These are phyloP conservation scores for Ramphastos sulfuratus DNA, from an alignment of 2,113 vertebrate genomes.

Conservation along the genomic window DNA sequence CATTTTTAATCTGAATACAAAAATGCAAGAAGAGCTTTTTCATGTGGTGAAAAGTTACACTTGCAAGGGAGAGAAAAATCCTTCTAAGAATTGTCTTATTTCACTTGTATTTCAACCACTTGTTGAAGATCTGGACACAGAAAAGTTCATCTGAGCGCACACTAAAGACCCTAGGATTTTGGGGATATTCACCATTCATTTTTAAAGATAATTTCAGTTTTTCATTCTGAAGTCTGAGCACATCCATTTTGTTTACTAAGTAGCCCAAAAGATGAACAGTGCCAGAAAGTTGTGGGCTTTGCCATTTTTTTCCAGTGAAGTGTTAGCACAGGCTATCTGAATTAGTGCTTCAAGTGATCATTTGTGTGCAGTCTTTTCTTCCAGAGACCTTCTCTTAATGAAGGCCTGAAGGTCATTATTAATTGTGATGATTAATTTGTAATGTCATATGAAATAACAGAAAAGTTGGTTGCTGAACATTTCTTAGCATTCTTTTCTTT, in stretches of 20 bases:
- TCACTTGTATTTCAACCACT: background rate
- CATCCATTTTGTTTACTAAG: background rate
- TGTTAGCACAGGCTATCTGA: background rate
- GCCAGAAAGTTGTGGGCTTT: background rate
- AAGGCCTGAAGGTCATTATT: background rate
- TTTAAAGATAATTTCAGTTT: background rate
- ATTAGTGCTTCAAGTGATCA: background rate
- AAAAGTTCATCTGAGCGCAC: background rate
- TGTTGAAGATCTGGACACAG: background rate
- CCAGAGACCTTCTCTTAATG: background rate
- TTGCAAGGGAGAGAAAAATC: background rate
- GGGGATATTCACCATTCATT: background rate
- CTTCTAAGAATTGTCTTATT: background rate
- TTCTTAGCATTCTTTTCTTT: background rate
- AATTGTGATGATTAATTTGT: background rate
- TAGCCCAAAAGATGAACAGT: background rate
- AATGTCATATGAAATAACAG: background rate
- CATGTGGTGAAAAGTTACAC: background rate
- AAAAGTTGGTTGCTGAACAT: background rate
- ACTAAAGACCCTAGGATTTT: background rate
- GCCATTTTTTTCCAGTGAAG: background rate
- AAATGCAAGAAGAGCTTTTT: background rate
- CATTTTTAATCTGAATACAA: background rate
- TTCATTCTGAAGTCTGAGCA: background rate
- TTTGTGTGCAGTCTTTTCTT: background rate